phyloP scores from a whole-genome alignment of 2,888 invertebrate genomes.

The Hydraecia micacea region DNA sequence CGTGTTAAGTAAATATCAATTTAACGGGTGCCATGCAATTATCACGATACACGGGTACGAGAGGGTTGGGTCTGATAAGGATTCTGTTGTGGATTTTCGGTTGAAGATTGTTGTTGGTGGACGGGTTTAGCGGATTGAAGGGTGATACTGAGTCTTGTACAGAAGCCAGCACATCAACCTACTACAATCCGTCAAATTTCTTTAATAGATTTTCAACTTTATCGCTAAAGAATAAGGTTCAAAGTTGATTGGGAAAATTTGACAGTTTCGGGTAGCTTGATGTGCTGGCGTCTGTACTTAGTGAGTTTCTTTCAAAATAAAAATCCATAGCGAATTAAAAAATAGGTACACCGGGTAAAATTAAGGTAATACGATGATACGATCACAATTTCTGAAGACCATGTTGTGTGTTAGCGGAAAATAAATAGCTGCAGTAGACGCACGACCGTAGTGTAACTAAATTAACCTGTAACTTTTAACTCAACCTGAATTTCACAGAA shows the following conservation, averaged over 20 bases:
- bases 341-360: too few species aligned
- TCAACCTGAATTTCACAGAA: neutral
- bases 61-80: conserved; percentile 7
- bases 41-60: conserved; percentile 15
- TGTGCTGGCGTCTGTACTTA: too few species aligned
- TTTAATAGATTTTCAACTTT: too few species aligned
- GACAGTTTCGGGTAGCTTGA: too few species aligned
- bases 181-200: too few species aligned
- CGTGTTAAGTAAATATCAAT: conserved; percentile 54
- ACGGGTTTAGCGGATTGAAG: neutral
- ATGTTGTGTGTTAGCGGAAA: neutral
- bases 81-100: neutral
- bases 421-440: neutral
- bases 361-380: accelerated
- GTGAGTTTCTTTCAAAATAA: neutral
- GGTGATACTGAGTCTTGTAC: neutral
- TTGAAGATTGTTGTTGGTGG: neutral
- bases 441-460: neutral
- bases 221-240: too few species aligned
- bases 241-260: too few species aligned
- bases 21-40: conserved; percentile 38
- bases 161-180: too few species aligned
- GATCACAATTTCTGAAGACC: neutral
- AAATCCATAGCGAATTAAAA: too few species aligned
- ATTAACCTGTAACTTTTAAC: neutral